These are phyloP conservation scores for Eilema caniola DNA, from an alignment of 2,888 invertebrate species.

Conservation along the genomic window DNA sequence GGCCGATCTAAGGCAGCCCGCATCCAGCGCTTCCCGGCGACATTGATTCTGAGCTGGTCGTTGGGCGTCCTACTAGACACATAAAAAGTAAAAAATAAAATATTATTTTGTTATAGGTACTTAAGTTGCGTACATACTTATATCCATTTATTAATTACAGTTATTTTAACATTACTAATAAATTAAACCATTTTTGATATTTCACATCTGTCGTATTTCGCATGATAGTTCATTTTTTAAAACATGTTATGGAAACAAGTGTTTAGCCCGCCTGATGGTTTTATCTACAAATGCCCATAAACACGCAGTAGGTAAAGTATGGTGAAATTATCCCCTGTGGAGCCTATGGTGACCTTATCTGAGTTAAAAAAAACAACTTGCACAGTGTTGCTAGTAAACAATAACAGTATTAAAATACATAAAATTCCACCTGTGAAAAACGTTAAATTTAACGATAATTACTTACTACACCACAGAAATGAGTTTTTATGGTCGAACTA, in stretches of 20 bases:
- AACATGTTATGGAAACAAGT: not conserved
- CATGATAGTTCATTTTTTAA: not conserved
- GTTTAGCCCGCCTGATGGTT: not conserved
- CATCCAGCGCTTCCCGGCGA: no score
- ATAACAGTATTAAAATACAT: conserved; percentile 2
- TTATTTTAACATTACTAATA: not conserved
- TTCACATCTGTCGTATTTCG: not conserved
- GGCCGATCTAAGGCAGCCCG: no score
- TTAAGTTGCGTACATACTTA: no score
- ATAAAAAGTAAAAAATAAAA: no score
- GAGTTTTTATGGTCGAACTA: not conserved
- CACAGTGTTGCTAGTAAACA: not conserved
- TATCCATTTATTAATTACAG: no score
- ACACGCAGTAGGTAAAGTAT: not conserved
- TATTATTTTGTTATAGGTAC: no score
- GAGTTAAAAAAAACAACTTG: not conserved
- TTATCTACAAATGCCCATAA: not conserved
- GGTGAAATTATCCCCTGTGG: not conserved
- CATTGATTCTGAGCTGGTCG: no score
- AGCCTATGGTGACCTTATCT: not conserved
- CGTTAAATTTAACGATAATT: not conserved
- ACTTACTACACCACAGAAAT: not conserved
- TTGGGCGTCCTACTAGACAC: no score
- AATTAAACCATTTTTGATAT: not conserved
- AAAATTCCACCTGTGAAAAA: not conserved